phyloP scores from a whole-genome alignment of 2,797 vertebrate species.

The Smutsia temminckii region DNA sequence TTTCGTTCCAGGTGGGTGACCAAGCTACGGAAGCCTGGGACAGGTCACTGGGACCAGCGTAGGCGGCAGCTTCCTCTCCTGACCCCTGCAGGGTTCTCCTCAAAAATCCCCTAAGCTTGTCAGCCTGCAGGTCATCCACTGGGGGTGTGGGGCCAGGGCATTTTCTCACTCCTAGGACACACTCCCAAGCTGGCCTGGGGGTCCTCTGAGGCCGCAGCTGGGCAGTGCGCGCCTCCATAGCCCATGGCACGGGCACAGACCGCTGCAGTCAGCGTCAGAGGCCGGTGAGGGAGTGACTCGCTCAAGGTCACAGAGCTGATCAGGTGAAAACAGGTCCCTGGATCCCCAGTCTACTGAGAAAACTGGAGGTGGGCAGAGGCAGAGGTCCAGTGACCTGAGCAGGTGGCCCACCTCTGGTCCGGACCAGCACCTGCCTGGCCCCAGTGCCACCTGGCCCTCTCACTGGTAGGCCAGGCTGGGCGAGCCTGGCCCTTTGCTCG shows the following conservation, averaged over 20 bases:
- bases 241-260: fast-evolving
- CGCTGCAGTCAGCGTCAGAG: fast-evolving
- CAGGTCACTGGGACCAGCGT: not conserved
- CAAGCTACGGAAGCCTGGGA: conserved; percentile 28
- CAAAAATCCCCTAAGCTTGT: not conserved
- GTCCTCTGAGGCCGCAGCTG: not conserved
- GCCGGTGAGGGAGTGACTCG: not conserved
- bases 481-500: not conserved
- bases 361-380: too few species aligned
- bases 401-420: too few species aligned
- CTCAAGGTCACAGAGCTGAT: not conserved
- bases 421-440: not conserved
- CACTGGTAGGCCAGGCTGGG: not conserved
- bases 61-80: not conserved
- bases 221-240: fast-evolving
- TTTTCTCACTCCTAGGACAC: not conserved
- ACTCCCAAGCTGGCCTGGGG: not conserved
- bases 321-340: not conserved
- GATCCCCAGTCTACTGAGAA: not conserved
- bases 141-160: fast-evolving
- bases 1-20: conserved; percentile 64
- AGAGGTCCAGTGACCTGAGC: not conserved
- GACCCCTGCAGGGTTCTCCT: not conserved
- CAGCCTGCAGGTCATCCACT: not conserved
- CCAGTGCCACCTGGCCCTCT: not conserved